Evolutionary conservation across 2,888 invertebrate species (phyloP).

Genomic region (Carcina quercana): DNA sequence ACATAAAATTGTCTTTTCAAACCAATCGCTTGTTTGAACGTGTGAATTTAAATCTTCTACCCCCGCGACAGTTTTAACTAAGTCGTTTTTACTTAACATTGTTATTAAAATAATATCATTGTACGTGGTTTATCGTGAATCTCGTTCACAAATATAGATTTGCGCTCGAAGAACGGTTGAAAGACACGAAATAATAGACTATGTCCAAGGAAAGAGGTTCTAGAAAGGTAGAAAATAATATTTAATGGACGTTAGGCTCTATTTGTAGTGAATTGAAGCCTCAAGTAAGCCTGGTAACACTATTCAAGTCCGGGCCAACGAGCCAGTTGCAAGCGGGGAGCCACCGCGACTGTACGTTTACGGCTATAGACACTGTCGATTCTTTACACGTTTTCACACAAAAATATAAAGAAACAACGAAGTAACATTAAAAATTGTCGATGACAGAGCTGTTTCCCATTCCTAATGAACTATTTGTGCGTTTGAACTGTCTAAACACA

Average conservation of each 20-base stretch:
- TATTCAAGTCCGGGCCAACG: constrained; percentile 13
- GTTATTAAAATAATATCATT: constrained; percentile 42
- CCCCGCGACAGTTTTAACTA: constrained; percentile 40
- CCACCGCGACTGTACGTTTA: constrained; percentile 23
- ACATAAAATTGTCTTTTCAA: too few relatives aligned
- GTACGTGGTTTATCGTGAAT: constrained; percentile 44
- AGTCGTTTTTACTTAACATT: constrained; percentile 33
- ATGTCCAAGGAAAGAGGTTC: constrained; percentile 9
- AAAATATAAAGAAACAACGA: constrained; percentile 23
- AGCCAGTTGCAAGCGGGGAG: constrained; percentile 35
- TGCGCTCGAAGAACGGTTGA: background rate
- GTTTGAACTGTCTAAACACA: constrained; percentile 11
- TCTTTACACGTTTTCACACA: constrained; percentile 21
- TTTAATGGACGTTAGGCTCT: constrained; percentile 3
- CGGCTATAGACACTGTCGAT: constrained; percentile 17
- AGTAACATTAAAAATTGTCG: too few relatives aligned
- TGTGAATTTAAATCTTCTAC: constrained; percentile 34
- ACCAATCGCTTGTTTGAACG: too few relatives aligned
- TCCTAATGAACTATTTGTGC: constrained; percentile 15
- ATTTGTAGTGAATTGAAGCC: constrained; percentile 25
- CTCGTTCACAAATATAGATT: constrained; percentile 20
- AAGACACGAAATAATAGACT: constrained; percentile 2
- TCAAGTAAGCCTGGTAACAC: constrained; percentile 39
- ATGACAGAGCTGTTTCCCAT: constrained; percentile 18
- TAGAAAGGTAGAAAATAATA: background rate